Conservation (phyloP, 2,888 invertebrate genomes). For the Hemistola chrysoprasaria region DNA sequence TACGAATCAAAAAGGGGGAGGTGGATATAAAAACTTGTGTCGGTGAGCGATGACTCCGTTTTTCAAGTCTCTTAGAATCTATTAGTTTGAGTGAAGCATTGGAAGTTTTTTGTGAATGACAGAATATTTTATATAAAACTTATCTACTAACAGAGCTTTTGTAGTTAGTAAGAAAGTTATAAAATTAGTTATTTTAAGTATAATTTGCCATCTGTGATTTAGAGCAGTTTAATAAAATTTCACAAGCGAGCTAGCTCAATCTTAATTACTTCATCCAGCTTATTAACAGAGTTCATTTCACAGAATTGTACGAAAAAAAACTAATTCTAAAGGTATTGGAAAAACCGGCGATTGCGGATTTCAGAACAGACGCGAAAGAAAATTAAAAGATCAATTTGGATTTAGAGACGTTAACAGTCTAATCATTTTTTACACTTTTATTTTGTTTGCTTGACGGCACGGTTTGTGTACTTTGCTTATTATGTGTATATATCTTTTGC, state of each 20-base stretch:
- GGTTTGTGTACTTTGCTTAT: too few species aligned
- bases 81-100: slow-evolving; percentile 33
- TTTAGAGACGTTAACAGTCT: slow-evolving; percentile 4
- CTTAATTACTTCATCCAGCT: slow-evolving; percentile 14
- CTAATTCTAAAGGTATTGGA: slow-evolving; percentile 10
- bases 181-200: too few species aligned
- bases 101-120: slow-evolving; percentile 2
- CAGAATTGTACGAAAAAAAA: slow-evolving; percentile 13
- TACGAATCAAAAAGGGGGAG: slow-evolving; percentile 50
- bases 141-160: too few species aligned
- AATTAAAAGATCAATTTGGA: slow-evolving; percentile 10
- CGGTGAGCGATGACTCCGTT: slow-evolving; percentile 46
- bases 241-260: slow-evolving; percentile 5
- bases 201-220: too few species aligned
- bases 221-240: background rate
- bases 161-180: too few species aligned
- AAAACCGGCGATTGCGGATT: slow-evolving; percentile 9
- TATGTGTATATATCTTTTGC: too few species aligned
- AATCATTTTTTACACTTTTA: background rate
- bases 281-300: slow-evolving; percentile 12
- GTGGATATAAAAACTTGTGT: slow-evolving; percentile 49
- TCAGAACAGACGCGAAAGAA: slow-evolving; percentile 7
- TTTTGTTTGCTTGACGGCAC: too few species aligned
- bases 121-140: too few species aligned
- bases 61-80: slow-evolving; percentile 55